Evolutionary conservation across 2,888 invertebrate species (phyloP), one percentile per base, ranked within the genome.

Genomic region (Trachelus stipa): DNA sequence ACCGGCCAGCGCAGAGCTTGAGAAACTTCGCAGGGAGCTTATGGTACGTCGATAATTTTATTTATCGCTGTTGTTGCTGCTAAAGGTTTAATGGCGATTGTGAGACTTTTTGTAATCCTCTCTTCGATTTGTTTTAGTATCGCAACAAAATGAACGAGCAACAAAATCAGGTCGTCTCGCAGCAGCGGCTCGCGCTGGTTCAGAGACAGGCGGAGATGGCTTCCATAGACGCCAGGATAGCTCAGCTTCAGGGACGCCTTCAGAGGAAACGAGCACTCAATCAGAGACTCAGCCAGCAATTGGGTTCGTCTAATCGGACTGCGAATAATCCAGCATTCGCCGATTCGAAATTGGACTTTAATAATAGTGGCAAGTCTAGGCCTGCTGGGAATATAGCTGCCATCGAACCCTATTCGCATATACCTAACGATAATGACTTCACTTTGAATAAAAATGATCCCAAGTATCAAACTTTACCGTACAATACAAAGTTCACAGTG

Each of bases 101-200:
- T 3, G 71, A 30, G 3, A 12, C 2, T 71, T 9, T 31, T 71
- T 71, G 2, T 71, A 12, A 31, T 71, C 6, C 12, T 31, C 4
- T 79, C 79, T 81, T 85, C 81, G 78, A 80, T 71, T 31, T 76
- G 71, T 93, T 94, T 23, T 93, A 98, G 98, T 98, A 98, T 91
- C 97, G 98, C 81, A 98, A 98, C 93, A 98, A 98, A 92, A 93
- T 98, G 92, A 98, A 98, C 92, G 96, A 98, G 92, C 97, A 98
- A 91, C 98, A 98, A 92, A 98, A 96, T 93, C 96, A 96, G 84
- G 95, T 98, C 87, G 94, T 99, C 85, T 96, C 96, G 83, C 96
- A 97, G 86, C 98, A 98, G 92, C 93, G 97, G 81, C 97, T 98
- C 87, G 96, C 97, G 73, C 92, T 98, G 86, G 96, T 96, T 77